Conservation (phyloP, 2,797 vertebrate species). For the Sebastes dallii region DNA sequence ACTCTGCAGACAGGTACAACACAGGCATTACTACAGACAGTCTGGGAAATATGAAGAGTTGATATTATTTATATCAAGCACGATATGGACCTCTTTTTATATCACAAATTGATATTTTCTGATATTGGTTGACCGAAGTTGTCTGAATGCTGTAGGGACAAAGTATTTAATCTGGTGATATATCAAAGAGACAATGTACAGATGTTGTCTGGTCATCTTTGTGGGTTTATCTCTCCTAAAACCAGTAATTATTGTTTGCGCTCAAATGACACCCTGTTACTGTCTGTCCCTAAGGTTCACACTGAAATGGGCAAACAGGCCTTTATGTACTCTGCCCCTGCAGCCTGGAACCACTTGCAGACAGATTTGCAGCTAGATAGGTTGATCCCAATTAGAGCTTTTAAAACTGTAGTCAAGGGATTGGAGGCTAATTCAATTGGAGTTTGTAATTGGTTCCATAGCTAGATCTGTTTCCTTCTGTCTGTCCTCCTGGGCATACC, state of each 20-base stretch:
- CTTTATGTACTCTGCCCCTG: neutral
- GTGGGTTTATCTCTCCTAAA: too few relatives aligned
- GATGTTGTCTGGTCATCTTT: neutral
- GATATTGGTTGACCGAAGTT: neutral
- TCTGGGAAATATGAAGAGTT: neutral
- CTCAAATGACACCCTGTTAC: too few relatives aligned
- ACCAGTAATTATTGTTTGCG: too few relatives aligned
- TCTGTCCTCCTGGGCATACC: too few relatives aligned
- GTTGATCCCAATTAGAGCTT: too few relatives aligned
- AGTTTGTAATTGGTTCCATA: too few relatives aligned
- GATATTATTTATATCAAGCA: neutral
- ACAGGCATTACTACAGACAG: neutral
- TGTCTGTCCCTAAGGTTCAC: neutral
- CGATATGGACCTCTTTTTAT: neutral
- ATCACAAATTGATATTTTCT: neutral
- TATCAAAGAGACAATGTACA: neutral
- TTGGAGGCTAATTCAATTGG: too few relatives aligned
- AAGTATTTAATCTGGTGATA: neutral
- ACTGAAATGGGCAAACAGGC: neutral
- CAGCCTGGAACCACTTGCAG: too few relatives aligned
- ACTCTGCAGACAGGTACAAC: slow-evolving; percentile 91
- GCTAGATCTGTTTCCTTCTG: too few relatives aligned
- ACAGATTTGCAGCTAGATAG: too few relatives aligned
- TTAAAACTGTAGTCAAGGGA: too few relatives aligned
- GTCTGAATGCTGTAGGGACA: neutral